Conservation (phyloP, 2,888 invertebrate genomes). For the Nemapogon koenigi region DNA sequence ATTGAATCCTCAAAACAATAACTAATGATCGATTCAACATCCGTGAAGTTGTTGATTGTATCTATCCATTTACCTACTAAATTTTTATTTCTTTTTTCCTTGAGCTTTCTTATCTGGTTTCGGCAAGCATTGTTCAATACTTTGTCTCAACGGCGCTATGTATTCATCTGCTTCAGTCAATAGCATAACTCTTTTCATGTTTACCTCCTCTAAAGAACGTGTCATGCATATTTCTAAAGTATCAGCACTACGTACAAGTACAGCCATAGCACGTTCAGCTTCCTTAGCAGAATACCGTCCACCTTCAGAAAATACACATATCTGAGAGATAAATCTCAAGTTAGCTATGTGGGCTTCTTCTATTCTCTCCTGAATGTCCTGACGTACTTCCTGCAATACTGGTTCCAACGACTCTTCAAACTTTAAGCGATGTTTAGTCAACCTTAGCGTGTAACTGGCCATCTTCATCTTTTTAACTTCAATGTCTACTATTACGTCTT, state of each 20-base stretch:
- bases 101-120: background rate
- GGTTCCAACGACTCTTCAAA: slow-evolving; percentile 35
- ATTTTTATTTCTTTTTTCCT: background rate
- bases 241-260: slow-evolving; percentile 32
- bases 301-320: slow-evolving; percentile 35
- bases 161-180: slow-evolving; percentile 29
- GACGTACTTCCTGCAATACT: slow-evolving; percentile 26
- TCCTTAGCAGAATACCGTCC: slow-evolving; percentile 36
- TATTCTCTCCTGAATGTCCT: slow-evolving; percentile 26
- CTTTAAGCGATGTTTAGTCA: slow-evolving; percentile 28
- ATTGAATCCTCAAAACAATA: no score
- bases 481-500: slow-evolving; percentile 22
- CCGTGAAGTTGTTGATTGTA: no score
- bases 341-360: slow-evolving; percentile 44
- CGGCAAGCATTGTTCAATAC: slow-evolving; percentile 23
- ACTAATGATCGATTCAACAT: no score
- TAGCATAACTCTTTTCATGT: slow-evolving; percentile 28
- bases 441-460: slow-evolving; percentile 34
- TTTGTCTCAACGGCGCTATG: slow-evolving; percentile 25
- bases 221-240: slow-evolving; percentile 28
- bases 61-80: no score
- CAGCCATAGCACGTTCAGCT: slow-evolving; percentile 26
- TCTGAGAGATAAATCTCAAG: slow-evolving; percentile 31
- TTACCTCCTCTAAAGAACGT: slow-evolving; percentile 26
- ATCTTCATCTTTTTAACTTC: slow-evolving; percentile 36